Evolutionary conservation across 2,888 invertebrate species (phyloP), one percentile per base, ranked within the genome.

Genomic region (Synergus laeviventris): DNA sequence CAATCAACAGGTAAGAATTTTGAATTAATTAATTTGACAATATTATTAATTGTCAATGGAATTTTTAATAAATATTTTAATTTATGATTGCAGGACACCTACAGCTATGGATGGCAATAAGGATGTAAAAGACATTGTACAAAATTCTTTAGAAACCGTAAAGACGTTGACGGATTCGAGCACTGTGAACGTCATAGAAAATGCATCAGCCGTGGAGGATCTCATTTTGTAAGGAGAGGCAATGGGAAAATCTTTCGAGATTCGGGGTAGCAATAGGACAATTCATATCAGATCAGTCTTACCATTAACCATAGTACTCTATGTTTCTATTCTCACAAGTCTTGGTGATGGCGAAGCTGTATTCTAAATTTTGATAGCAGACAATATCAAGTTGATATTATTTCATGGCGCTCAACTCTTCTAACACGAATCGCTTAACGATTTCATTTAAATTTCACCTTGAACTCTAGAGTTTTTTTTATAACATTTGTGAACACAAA

Each of bases 241-340:
- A 82, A 81, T 76, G 75, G 82, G 75, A 78, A 70, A 49, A 73
- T 78, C 74, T 70, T 66, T 76, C 16, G 60, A 79, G 79, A 78
- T 81, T 82, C 77, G 81, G 80, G 80, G 82, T 84, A 85, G 85
- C 85, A 88, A 88, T 74, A 56, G 74, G 64, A 56, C 56, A 49
- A 81, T 86, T 81, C 89, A 89, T 89, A 88, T 89, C 88, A 88
- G 83, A 86, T 87, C 83, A 83, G 87, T 85, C 84, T 87, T 87
- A 87, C 85, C 81, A 79, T 86, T 83, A 31, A 82, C 76, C 74
- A 81, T 80, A 87, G 81, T 81, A 84, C 79, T 82, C 77, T 82
- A 83, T 76, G 83, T 87, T 84, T 85, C 82, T 85, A 85, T 83
- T 85, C 84, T 85, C 81, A 78, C 77, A 77, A 56, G 74, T 75